A percentile compares a stretch with the other conserved stretches of the same genome.
phyloP scores from a whole-genome alignment of 2,797 vertebrate genomes.

The Parambassis ranga region DNA sequence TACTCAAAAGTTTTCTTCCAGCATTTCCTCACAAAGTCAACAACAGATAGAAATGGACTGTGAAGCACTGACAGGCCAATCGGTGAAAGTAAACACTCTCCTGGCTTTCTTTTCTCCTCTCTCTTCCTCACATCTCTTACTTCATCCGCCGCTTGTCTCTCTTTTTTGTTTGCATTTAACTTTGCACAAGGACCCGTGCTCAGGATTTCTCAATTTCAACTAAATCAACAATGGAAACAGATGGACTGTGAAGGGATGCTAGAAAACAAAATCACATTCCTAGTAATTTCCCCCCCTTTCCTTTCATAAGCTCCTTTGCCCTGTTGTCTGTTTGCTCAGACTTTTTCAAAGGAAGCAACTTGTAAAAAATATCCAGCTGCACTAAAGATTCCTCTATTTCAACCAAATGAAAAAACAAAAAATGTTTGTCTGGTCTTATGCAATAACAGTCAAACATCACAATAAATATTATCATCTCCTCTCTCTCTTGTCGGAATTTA shows the following conservation, averaged over 20 bases:
- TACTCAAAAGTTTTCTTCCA: slow-evolving; percentile 25
- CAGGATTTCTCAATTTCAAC: slow-evolving; percentile 40
- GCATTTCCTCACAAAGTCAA: slow-evolving; percentile 54
- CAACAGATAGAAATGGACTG: slow-evolving; percentile 47
- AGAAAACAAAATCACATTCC: slow-evolving; percentile 1
- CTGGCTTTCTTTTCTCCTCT: slow-evolving; percentile 10
- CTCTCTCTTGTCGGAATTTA: neutral
- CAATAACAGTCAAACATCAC: neutral
- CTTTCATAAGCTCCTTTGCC: neutral
- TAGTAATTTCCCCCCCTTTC: neutral
- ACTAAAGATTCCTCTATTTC: neutral
- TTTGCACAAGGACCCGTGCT: slow-evolving; percentile 24
- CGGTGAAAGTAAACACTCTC: slow-evolving; percentile 43
- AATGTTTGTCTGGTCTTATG: neutral
- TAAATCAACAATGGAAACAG: slow-evolving; percentile 43
- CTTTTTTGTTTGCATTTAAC: slow-evolving; percentile 53
- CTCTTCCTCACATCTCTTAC: slow-evolving; percentile 1
- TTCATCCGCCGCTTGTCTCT: slow-evolving; percentile 5
- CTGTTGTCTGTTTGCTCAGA: neutral
- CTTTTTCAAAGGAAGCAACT: neutral
- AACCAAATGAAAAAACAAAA: neutral
- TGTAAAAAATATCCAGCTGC: neutral
- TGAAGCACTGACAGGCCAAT: slow-evolving; percentile 43
- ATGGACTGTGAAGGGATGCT: slow-evolving; percentile 33
- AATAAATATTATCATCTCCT: neutral